Conservation (phyloP, 1,140 invertebrate genomes). For the Aphelinus atriplicis region DNA sequence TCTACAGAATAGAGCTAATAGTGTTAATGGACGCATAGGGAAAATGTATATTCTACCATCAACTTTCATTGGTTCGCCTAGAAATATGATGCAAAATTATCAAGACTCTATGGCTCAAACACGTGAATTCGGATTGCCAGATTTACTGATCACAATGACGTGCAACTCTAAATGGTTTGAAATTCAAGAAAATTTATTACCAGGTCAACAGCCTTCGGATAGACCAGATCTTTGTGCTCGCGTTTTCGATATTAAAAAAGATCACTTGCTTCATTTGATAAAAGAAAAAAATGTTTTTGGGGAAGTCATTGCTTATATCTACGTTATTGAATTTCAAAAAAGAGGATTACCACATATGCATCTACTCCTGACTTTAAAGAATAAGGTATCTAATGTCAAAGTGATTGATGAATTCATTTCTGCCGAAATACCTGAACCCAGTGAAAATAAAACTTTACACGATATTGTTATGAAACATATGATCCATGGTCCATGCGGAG, state of each 20-base stretch:
- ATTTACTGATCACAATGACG: constrained; percentile 16
- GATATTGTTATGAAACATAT: not conserved
- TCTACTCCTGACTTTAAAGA: constrained; percentile 56
- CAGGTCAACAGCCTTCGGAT: not conserved
- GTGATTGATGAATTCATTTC: not conserved
- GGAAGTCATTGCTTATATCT: constrained; percentile 49
- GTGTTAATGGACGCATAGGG: constrained; percentile 21
- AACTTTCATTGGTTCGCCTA: constrained; percentile 51
- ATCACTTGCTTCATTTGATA: constrained; percentile 33
- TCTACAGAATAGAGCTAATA: constrained; percentile 9
- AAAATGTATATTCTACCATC: constrained; percentile 47
- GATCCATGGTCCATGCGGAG: not conserved
- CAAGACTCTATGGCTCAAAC: constrained; percentile 37
- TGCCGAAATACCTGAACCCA: not conserved
- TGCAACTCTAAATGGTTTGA: constrained; percentile 28
- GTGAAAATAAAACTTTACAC: not conserved
- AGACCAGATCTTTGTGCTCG: not conserved
- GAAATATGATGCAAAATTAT: constrained; percentile 52
- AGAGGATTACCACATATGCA: constrained; percentile 64
- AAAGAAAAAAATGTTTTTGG: constrained; percentile 30
- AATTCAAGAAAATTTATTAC: constrained; percentile 16
- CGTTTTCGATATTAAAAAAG: constrained; percentile 30
- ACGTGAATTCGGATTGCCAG: not conserved
- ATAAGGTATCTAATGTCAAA: constrained; percentile 46
- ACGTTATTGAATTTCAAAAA: constrained; percentile 55